Percentiles rank a stretch among this genome's conserved stretches.
Evolutionary conservation across 2,797 vertebrate species (phyloP).

Genomic region (Hydrolagus colliei): DNA sequence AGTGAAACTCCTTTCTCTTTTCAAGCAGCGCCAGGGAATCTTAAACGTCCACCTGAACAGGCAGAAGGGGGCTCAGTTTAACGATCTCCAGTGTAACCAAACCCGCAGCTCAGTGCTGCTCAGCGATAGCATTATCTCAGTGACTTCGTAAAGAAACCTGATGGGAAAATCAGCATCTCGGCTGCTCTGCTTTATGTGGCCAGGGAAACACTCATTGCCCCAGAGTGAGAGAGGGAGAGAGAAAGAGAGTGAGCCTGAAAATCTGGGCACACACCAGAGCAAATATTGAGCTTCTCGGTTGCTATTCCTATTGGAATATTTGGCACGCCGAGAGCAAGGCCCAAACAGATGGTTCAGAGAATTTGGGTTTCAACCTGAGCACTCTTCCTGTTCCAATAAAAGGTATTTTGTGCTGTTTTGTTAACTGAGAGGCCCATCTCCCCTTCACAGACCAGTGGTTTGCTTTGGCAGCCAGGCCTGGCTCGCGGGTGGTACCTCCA

Average conservation of each 20-base stretch:
- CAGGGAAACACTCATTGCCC: no score
- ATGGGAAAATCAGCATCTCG: neutral
- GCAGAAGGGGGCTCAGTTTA: neutral
- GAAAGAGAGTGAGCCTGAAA: neutral
- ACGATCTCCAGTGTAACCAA: no score
- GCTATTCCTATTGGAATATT: slow-evolving; percentile 18
- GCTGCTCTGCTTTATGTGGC: neutral
- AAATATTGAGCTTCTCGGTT: slow-evolving; percentile 21
- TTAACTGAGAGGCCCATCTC: slow-evolving; percentile 25
- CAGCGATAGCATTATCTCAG: no score
- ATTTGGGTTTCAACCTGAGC: slow-evolving; percentile 23
- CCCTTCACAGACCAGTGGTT: neutral
- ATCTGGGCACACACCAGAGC: neutral
- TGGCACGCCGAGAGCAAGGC: neutral
- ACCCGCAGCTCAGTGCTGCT: no score
- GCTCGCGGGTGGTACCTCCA: neutral
- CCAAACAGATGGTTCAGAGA: slow-evolving; percentile 26
- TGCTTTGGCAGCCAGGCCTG: neutral
- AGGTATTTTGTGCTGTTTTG: slow-evolving; percentile 26
- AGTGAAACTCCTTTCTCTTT: no score
- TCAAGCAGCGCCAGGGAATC: no score
- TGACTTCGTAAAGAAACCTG: no score
- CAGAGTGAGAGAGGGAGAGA: neutral
- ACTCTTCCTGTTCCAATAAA: slow-evolving; percentile 24
- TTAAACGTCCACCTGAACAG: neutral